Evolutionary conservation across 2,797 vertebrate species (phyloP).

Genomic region (Smutsia gigantea): DNA sequence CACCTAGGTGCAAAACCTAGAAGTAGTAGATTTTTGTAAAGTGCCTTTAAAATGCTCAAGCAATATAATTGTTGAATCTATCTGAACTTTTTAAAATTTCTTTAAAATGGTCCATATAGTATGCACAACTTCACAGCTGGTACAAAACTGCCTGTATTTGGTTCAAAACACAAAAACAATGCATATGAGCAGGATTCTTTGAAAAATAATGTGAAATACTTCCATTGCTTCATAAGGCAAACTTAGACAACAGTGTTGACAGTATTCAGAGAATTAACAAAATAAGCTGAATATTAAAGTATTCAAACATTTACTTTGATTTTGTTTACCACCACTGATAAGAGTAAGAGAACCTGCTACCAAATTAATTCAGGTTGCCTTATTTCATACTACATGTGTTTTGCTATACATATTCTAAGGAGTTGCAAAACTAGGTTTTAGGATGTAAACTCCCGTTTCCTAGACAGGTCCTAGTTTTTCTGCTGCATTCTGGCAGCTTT

Average conservation of each 20-base stretch:
- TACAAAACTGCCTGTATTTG: slow-evolving; percentile 86
- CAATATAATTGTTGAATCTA: slow-evolving; percentile 83
- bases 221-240: slow-evolving; percentile 81
- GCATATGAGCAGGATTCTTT: slow-evolving; percentile 82
- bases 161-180: slow-evolving; percentile 85
- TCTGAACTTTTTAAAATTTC: slow-evolving; percentile 85
- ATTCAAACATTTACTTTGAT: slow-evolving; percentile 75
- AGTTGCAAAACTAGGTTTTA: slow-evolving; percentile 16
- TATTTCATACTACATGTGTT: slow-evolving; percentile 50
- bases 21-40: slow-evolving; percentile 80
- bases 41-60: slow-evolving; percentile 85
- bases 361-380: slow-evolving; percentile 67
- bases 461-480: slow-evolving; percentile 83
- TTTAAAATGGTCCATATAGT: slow-evolving; percentile 87
- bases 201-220: slow-evolving; percentile 84
- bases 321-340: slow-evolving; percentile 70
- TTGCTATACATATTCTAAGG: slow-evolving; percentile 16
- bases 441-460: background rate
- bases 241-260: slow-evolving; percentile 83
- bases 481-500: slow-evolving; percentile 95
- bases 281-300: slow-evolving; percentile 80
- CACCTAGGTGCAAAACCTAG: slow-evolving; percentile 84
- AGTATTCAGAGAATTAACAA: slow-evolving; percentile 79
- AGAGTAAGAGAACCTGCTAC: slow-evolving; percentile 67
- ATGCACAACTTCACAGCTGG: slow-evolving; percentile 86